phyloP scores from a whole-genome alignment of 2,797 vertebrate genomes.

The Bradypus variegatus region DNA sequence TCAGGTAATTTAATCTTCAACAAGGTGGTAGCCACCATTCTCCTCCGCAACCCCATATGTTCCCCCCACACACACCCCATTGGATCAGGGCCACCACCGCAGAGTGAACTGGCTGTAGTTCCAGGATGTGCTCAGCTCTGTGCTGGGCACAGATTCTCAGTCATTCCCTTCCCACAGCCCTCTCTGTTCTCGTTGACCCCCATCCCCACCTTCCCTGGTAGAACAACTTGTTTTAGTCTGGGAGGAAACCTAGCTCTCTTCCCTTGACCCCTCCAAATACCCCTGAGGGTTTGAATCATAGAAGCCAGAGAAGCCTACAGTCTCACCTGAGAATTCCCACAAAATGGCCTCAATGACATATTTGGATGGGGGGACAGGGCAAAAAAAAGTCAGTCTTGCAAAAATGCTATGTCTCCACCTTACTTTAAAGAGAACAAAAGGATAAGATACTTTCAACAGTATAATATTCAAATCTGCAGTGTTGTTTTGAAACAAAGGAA shows the following conservation, averaged over 20 bases:
- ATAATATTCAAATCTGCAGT: background rate
- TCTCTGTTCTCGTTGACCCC: background rate
- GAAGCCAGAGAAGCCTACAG: background rate
- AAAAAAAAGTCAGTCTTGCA: background rate
- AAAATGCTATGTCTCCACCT: background rate
- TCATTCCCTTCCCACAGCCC: background rate
- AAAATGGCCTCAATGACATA: background rate
- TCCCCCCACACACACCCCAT: background rate
- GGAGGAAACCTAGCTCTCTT: background rate
- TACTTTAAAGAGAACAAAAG: constrained; percentile 8
- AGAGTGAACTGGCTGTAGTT: background rate
- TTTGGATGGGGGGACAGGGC: background rate
- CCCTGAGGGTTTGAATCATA: background rate
- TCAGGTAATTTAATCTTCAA: background rate
- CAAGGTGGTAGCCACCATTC: background rate
- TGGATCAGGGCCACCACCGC: background rate
- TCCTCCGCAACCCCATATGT: background rate
- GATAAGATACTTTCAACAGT: background rate
- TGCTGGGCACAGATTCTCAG: background rate
- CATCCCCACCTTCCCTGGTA: background rate
- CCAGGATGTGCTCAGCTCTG: background rate
- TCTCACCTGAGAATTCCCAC: background rate
- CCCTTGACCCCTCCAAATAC: background rate
- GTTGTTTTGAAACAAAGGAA: background rate
- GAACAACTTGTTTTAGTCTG: background rate